These are phyloP conservation scores for Setophaga coronata DNA, from an alignment of 2,113 vertebrate species.

Conservation along the genomic window DNA sequence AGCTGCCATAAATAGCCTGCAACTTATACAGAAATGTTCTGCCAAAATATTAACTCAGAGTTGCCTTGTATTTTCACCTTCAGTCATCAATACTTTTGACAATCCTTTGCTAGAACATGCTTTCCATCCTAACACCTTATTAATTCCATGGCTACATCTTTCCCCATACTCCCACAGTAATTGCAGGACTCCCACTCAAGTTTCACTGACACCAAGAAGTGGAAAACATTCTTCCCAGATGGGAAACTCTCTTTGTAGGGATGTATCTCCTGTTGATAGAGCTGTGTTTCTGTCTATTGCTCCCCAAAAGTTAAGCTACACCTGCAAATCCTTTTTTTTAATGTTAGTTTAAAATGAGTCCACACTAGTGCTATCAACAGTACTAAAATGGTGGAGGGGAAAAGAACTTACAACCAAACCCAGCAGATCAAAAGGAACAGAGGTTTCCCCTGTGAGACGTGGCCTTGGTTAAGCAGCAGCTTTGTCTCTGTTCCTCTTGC, in stretches of 20 bases:
- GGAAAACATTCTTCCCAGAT: not conserved
- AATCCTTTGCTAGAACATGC: not conserved
- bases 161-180: not conserved
- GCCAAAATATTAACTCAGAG: constrained; percentile 19
- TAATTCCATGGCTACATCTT: not conserved
- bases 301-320: not conserved
- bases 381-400: not conserved
- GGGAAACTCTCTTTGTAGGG: not conserved
- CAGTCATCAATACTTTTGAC: constrained; percentile 21
- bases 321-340: not conserved
- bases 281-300: not conserved
- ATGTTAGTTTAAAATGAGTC: not conserved
- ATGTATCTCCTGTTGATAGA: not conserved
- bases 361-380: not conserved
- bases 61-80: constrained; percentile 19
- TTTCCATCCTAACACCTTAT: not conserved
- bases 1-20: constrained; percentile 35
- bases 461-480: not conserved
- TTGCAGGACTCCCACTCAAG: not conserved
- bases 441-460: not conserved
- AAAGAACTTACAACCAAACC: not conserved
- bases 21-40: constrained; percentile 8
- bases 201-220: not conserved
- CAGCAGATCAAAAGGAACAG: not conserved
- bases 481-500: not conserved